These are phyloP conservation scores for Gambusia affinis DNA, from an alignment of 2,113 vertebrate species.

Conservation along the genomic window DNA sequence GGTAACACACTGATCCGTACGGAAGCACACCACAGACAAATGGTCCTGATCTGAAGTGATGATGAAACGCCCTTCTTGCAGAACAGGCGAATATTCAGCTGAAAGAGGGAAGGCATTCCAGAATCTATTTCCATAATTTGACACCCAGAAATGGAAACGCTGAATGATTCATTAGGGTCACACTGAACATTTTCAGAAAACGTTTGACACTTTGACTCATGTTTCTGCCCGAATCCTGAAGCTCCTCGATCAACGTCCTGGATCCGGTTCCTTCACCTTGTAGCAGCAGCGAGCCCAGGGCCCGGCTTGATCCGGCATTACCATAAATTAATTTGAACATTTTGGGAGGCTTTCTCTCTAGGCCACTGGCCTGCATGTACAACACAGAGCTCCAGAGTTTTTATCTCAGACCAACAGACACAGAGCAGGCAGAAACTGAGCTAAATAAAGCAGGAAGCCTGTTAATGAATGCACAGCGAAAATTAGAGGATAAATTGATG, in stretches of 20 bases:
- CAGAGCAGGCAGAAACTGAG: not conserved
- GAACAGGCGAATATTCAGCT: not conserved
- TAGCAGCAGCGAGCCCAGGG: slow-evolving; percentile 9
- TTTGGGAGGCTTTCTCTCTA: slow-evolving; percentile 15
- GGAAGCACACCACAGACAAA: not conserved
- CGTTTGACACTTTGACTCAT: not conserved
- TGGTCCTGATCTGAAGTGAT: not conserved
- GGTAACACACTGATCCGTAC: not conserved
- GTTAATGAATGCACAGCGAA: slow-evolving; percentile 31
- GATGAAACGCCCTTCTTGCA: not conserved
- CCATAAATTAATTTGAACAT: slow-evolving; percentile 32
- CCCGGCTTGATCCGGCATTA: slow-evolving; percentile 29
- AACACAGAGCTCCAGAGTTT: slow-evolving; percentile 4
- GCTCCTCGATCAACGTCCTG: slow-evolving; percentile 1
- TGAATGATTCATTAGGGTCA: not conserved
- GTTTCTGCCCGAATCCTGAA: not conserved
- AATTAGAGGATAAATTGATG: slow-evolving; percentile 33
- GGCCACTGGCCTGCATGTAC: slow-evolving; percentile 18
- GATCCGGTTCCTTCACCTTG: not conserved
- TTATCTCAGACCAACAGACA: slow-evolving; percentile 38
- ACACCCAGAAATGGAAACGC: not conserved
- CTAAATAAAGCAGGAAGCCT: slow-evolving; percentile 35
- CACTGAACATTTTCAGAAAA: not conserved
- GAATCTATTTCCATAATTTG: slow-evolving; percentile 2
- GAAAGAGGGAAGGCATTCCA: not conserved